These are phyloP conservation scores for Ceratitis capitata DNA, from an alignment of 1,140 invertebrate genomes.

Conservation along the genomic window DNA sequence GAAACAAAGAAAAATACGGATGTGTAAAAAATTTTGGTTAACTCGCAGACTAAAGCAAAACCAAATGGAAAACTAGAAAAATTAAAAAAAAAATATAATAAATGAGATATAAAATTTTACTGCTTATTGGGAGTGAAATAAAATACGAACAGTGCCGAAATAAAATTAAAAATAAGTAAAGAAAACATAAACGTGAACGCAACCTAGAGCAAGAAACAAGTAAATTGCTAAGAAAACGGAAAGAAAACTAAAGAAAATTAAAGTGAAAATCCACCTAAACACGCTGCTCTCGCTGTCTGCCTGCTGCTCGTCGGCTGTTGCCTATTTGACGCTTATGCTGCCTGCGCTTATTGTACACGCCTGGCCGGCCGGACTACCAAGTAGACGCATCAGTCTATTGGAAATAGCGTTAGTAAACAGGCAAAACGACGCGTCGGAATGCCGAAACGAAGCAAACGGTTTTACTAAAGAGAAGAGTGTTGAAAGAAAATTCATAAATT, in stretches of 20 bases:
- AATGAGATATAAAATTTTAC: not conserved
- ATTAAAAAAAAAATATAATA: not conserved
- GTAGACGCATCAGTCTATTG: not conserved
- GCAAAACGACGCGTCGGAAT: not conserved
- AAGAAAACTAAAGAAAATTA: constrained; percentile 35
- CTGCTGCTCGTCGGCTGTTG: not conserved
- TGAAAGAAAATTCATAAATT: constrained; percentile 35
- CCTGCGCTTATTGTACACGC: not conserved
- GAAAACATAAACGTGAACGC: not conserved
- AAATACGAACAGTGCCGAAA: not conserved
- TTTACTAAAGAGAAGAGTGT: not conserved
- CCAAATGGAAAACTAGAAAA: not conserved
- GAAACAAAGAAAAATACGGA: not conserved
- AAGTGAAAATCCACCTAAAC: constrained; percentile 31
- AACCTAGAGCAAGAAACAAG: not conserved
- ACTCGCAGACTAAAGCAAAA: not conserved
- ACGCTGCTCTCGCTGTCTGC: not conserved
- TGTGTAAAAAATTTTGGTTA: not conserved
- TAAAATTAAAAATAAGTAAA: not conserved
- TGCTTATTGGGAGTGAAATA: not conserved
- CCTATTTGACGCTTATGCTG: not conserved
- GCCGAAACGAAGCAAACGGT: not conserved
- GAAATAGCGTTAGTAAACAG: constrained; percentile 11
- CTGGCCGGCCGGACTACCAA: constrained; percentile 12
- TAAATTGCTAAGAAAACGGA: not conserved